These are phyloP conservation scores for Trichomycterus rosablanca DNA, from an alignment of 2,113 vertebrate species.

Conservation along the genomic window DNA sequence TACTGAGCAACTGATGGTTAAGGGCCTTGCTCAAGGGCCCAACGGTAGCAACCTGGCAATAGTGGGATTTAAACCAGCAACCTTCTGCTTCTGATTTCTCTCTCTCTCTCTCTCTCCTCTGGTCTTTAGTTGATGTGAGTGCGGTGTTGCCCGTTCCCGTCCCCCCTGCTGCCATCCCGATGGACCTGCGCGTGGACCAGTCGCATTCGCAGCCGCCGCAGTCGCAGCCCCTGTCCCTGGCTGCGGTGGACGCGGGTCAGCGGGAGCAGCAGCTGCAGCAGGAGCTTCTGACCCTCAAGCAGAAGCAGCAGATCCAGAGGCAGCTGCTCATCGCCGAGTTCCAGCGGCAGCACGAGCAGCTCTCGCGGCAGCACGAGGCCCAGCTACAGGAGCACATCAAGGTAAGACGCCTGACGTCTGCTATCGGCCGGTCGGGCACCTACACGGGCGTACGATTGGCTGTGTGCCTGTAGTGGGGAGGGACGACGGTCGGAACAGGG, in stretches of 20 bases:
- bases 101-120: not conserved
- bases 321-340: slow-evolving; percentile 96
- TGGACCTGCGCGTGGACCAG: slow-evolving; percentile 93
- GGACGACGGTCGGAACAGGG: no score
- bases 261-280: slow-evolving; percentile 93
- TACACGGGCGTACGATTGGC: no score
- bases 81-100: no score
- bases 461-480: no score
- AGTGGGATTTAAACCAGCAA: no score
- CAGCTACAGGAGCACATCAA: slow-evolving; percentile 95
- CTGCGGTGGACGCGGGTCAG: slow-evolving; percentile 66
- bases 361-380: slow-evolving; percentile 90
- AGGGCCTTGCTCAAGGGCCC: no score
- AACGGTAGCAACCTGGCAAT: no score
- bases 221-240: slow-evolving; percentile 77
- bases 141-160: slow-evolving; percentile 85
- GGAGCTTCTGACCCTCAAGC: slow-evolving; percentile 91
- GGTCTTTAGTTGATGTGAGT: slow-evolving; percentile 81
- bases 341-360: slow-evolving; percentile 93
- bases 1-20: no score
- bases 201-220: slow-evolving; percentile 70
- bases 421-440: no score
- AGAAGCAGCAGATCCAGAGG: slow-evolving; percentile 96
- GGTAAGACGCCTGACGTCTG: slow-evolving; percentile 70
- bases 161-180: slow-evolving; percentile 79